Evolutionary conservation across 2,797 vertebrate genomes (phyloP).

Genomic region (Taeniopygia guttata): DNA sequence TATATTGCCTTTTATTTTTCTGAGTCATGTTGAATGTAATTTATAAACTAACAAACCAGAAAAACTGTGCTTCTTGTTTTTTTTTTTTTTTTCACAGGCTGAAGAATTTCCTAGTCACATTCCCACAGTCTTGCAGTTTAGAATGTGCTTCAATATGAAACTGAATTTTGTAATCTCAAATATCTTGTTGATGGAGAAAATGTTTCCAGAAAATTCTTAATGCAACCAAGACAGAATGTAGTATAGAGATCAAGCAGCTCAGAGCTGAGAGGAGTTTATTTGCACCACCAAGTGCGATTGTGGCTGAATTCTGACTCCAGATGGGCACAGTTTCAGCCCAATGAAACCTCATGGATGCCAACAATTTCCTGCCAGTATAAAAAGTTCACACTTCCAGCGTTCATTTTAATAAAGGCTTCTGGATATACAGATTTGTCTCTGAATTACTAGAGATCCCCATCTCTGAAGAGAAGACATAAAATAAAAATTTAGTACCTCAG

Average conservation of each 20-base stretch:
- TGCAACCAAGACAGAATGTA: background rate
- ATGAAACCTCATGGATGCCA: background rate
- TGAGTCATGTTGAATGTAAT: background rate
- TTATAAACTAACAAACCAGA: background rate
- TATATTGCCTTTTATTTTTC: background rate
- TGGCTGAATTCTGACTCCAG: background rate
- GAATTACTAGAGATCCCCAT: background rate
- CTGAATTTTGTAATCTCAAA: background rate
- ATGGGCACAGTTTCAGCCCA: background rate
- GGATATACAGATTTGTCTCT: background rate
- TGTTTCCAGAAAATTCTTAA: background rate
- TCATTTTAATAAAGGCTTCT: background rate
- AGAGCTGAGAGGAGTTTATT: background rate
- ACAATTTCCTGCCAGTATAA: background rate
- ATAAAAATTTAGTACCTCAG: background rate
- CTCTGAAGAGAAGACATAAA: background rate
- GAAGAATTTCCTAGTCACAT: background rate
- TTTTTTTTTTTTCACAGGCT: background rate
- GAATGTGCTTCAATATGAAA: background rate
- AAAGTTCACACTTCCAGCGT: rapidly evolving
- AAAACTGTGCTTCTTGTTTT: background rate
- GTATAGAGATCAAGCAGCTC: background rate
- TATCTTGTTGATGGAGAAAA: background rate
- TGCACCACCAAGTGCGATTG: background rate
- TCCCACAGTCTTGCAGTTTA: background rate